These are phyloP conservation scores for Pangasius djambal DNA, from an alignment of 2,797 vertebrate genomes.

Conservation along the genomic window DNA sequence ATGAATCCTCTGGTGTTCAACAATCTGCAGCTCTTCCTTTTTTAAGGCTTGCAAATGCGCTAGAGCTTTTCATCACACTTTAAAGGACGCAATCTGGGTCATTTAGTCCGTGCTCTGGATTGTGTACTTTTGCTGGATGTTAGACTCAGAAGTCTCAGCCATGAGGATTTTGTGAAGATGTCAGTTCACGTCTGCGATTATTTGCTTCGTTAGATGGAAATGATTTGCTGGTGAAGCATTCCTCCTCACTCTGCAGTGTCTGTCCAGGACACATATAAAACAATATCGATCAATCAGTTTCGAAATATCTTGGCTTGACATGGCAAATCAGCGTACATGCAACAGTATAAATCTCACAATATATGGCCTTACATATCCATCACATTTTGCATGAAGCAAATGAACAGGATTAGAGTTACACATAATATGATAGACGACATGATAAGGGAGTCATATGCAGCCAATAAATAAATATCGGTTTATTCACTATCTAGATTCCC, in stretches of 20 bases:
- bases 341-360: not conserved
- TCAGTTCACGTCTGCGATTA: not conserved
- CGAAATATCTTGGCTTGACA: not conserved
- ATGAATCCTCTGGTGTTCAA: constrained; percentile 25
- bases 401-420: not conserved
- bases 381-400: not conserved
- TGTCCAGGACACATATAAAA: constrained; percentile 7
- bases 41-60: not conserved
- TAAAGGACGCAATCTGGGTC: constrained; percentile 24
- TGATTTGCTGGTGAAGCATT: not conserved
- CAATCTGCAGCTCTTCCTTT: not conserved
- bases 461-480: not conserved
- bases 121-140: not conserved
- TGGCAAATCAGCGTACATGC: not conserved
- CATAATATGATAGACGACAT: not conserved
- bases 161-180: not conserved
- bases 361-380: not conserved
- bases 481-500: not conserved
- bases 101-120: not conserved
- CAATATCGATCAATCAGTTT: not conserved
- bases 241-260: not conserved
- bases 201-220: not conserved
- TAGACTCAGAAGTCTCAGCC: not conserved
- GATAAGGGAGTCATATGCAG: not conserved
- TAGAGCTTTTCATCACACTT: constrained; percentile 3